Conservation (phyloP, 2,797 vertebrate species). For the Crocodylus rhombifer region DNA sequence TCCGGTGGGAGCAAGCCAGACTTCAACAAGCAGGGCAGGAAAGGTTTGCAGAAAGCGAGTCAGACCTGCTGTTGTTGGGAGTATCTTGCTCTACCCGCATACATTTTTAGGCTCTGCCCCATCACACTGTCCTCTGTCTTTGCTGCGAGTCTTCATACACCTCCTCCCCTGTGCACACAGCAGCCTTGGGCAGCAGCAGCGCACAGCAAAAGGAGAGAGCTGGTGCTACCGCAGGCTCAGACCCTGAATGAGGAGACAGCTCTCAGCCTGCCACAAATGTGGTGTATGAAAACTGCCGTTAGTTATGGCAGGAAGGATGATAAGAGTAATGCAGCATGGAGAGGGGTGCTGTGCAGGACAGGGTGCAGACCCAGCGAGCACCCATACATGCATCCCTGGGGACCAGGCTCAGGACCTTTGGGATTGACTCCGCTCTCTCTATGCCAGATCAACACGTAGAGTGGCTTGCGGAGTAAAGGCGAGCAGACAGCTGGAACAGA, state of each 20-base stretch:
- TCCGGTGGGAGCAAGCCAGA: rapidly evolving
- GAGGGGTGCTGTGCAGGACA: neutral
- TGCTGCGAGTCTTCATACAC: neutral
- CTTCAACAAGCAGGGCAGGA: neutral
- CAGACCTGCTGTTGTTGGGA: neutral
- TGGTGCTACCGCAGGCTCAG: neutral
- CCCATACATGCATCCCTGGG: neutral
- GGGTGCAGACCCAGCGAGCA: neutral
- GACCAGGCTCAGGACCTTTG: neutral
- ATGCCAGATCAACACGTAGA: neutral
- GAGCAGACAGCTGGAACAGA: too few relatives aligned
- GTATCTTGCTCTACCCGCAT: neutral
- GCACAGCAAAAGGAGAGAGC: rapidly evolving
- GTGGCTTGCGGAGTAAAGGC: neutral
- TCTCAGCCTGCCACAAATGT: neutral
- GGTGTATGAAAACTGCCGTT: neutral
- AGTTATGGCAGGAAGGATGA: neutral
- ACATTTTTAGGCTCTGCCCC: neutral
- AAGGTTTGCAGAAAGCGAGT: neutral
- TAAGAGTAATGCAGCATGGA: neutral
- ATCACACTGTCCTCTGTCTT: neutral
- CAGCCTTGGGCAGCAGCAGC: neutral
- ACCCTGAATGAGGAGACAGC: neutral
- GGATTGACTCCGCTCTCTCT: neutral
- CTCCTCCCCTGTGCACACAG: rapidly evolving